Evolutionary conservation across 1,140 invertebrate genomes (phyloP), one percentile per base, ranked within the genome.

Genomic region (Drosophila prosaltans): DNA sequence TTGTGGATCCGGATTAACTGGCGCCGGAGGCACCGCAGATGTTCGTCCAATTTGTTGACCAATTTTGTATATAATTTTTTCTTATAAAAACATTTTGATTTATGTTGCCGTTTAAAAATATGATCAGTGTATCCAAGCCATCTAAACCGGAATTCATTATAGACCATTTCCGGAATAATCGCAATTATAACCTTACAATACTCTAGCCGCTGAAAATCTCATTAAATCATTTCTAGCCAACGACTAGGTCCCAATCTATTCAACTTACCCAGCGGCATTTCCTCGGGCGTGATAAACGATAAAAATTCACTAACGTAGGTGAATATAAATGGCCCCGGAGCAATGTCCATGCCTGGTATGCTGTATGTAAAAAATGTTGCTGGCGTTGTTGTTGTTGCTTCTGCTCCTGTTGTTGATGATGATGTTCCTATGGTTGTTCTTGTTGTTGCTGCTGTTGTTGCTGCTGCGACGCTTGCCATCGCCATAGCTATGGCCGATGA

Each of bases 291-390:
- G 72, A 94, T 91, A 74, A 93, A 81, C n/a, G 92, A 93, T 65
- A 94, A 82, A 78, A 94, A 94, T 62, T 79, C 77, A 77, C 93
- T 91, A 45, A 94, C 86, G 78, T 94, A 94, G 65, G 93, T 93
- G 76, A 94, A 94, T 60, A 93, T 69, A 78, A 94, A 93, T 70
- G 93, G 78, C 64, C 93, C 93, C 40, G 93, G 92, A 55, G 93
- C 92, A 54, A 94, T 90, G 72, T 93, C 92, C 72, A 94, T 85
- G 65, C 91, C 93, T 41, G 92, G 82, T 92, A 94, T 94, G 83
- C 91, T 93, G 69, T 93, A 94, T 82, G 90, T 91, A 90, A 91
- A 91, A 90, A 89, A 91, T 92, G 91, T 89, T 72, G 71, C 69
- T 72, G 83, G 72, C 57, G 78, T 78, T 69, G 84, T 78, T 76